A percentile compares a stretch with the other conserved stretches of the same genome.
Conservation (phyloP, 2,888 invertebrate species). For the Eupithecia abbreviata region DNA sequence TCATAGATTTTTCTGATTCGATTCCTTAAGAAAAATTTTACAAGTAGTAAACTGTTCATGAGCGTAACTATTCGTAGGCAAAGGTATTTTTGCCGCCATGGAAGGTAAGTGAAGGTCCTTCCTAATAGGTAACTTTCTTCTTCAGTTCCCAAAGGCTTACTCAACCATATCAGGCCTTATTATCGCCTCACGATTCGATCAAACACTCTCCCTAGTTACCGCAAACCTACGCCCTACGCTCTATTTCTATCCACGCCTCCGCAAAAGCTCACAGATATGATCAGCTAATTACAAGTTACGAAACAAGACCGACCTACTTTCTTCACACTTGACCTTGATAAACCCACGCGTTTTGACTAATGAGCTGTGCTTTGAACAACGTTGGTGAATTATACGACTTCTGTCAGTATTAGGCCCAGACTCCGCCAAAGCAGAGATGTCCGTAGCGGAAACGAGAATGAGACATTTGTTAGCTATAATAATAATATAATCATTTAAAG, state of each 20-base stretch:
- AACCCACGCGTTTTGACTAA: constrained; percentile 38
- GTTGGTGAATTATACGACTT: not conserved
- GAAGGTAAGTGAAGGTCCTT: not conserved
- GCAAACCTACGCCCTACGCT: constrained; percentile 7
- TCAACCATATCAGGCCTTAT: not conserved
- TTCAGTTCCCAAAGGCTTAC: not conserved
- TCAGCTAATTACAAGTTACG: constrained; percentile 40
- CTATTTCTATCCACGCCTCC: constrained; percentile 19
- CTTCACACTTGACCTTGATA: constrained; percentile 42
- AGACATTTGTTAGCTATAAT: no score
- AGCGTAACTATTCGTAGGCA: not conserved
- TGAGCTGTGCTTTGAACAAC: constrained; percentile 21
- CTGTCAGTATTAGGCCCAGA: not conserved
- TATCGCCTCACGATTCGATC: not conserved
- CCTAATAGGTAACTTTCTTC: not conserved
- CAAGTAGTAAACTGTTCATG: no score
- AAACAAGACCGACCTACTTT: constrained; percentile 40
- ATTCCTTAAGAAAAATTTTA: no score
- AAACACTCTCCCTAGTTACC: constrained; percentile 2
- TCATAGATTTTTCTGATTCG: no score
- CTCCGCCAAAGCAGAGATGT: no score
- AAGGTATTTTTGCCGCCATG: not conserved
- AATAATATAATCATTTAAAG: no score
- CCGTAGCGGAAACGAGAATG: no score
- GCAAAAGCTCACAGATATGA: constrained; percentile 26